Base-by-base conservation (phyloP, 2,888 invertebrate species). In the Odontothrips loti region DNA sequence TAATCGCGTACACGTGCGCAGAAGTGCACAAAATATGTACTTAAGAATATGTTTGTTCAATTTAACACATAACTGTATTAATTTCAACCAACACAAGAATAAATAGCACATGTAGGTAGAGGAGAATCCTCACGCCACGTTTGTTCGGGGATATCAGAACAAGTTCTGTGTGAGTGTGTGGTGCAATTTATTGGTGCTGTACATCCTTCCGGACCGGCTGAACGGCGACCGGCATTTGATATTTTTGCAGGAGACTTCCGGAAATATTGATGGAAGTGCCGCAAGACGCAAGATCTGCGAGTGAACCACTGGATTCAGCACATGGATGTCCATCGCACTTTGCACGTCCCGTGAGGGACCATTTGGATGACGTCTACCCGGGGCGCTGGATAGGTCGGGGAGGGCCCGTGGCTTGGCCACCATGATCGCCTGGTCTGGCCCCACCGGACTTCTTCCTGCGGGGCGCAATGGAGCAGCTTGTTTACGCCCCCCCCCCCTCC, bases 311-410 rank as follows among this genome's bases (percentile, higher is more conserved):
- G 79, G 80, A 79, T 80, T 79, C 79, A 80, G 68, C 80, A 48
- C 58, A 80, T 23, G 82, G 82, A n/a, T 51, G 68, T 3, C 82
- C 80, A 11, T 23, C 81, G 34, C 82, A 82, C 47, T 82, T 82
- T 43, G 17, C 43, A 43, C 29, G 47, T 4, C 34, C 2, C 2
- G 82, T 82, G 11, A 12, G 80, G 29, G 82, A 80, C 2, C 43
- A 79, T 23, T 29, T 80, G 17, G 23, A 82, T 43, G 11, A 6
- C n/a, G 17, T 11, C 23, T 82, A 51, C 34, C 34, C 63, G 34
- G n/a, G 51, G 1, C 1, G 51, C 2, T 82, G 82, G 80, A 82
- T 82, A 2, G 82, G 82, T 1, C 78, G 82, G 3, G 80, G 82
- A 29, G 80, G 82, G 15, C 79, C 80, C 0, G 51, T 78, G 27